These are phyloP conservation scores for Cydia pomonella DNA, from an alignment of 1,140 invertebrate genomes.

Conservation along the genomic window DNA sequence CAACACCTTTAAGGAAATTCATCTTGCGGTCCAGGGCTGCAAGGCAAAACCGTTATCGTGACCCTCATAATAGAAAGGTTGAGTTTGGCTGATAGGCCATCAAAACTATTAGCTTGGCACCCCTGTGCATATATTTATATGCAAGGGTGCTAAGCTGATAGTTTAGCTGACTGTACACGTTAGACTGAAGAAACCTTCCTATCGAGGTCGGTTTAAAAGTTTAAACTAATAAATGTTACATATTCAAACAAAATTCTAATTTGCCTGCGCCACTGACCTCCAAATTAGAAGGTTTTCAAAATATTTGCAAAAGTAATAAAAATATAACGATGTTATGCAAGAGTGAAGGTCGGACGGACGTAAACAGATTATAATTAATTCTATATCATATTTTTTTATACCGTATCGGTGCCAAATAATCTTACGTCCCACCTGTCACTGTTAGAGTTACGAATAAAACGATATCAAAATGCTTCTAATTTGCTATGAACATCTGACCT, in stretches of 20 bases:
- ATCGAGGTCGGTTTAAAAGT: background rate
- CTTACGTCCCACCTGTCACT: too few relatives aligned
- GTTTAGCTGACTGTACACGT: background rate
- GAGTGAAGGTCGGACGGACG: background rate
- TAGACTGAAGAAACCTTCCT: background rate
- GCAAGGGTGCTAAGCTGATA: too few relatives aligned
- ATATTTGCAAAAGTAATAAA: constrained; percentile 11
- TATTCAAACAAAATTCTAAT: background rate
- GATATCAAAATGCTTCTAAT: too few relatives aligned
- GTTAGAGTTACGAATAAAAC: too few relatives aligned
- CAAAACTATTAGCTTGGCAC: too few relatives aligned
- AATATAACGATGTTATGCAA: constrained; percentile 1
- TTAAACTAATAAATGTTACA: background rate
- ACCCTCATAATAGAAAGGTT: too few relatives aligned
- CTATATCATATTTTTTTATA: background rate
- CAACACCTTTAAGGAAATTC: too few relatives aligned
- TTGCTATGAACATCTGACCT: too few relatives aligned
- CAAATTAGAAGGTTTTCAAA: background rate
- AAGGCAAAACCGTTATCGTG: too few relatives aligned
- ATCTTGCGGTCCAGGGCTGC: too few relatives aligned
- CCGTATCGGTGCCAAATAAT: background rate
- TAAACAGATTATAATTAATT: background rate
- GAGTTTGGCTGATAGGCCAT: too few relatives aligned
- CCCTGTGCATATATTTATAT: too few relatives aligned
- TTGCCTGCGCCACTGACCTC: background rate